Evolutionary conservation across 2,888 invertebrate genomes (phyloP), one percentile per base, ranked within the genome.

Genomic region (Helicoverpa assulta): DNA sequence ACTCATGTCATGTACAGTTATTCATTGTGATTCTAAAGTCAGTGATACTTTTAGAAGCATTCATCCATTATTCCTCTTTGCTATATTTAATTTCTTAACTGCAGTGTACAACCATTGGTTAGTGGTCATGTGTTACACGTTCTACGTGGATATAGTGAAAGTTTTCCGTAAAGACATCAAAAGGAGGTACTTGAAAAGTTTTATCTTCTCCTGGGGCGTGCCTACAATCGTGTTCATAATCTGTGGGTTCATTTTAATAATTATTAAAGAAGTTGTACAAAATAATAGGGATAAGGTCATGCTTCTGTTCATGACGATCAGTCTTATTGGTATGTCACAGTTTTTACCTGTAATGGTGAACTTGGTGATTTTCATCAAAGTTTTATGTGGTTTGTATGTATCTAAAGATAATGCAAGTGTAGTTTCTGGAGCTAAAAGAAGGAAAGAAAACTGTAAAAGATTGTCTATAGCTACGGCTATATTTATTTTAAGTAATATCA

Each of bases 131-230:
- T 74, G 74, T 43, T 65, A 29, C 18, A 21, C 50, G 12, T 56
- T 76, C n/a, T 76, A 76, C 12, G 14, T 60, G 1, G 67, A 70
- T 21, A 50, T 74, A 37, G 64, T 74, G 0, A 70, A 63, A 60
- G 71, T 74, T 21, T 71, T 77, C 4, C 7, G 21, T n/a, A 21
- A 0, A 18, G 64, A 61, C 12, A 26, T 61, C 0, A 53, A 70
- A 5, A 57, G 43, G 0, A 76, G 43, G 8, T 76, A 70, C 50
- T 33, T 70, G 5, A 76, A 60, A 29, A 54, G 71, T 14, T 43
- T 14, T n/a, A 10, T 74, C 0, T 76, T 61, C 40, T 64, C 77
- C 0, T 74, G 77, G 74, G 77, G 73, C 0, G 4, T 73, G 2
- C 77, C 77, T 43, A 8, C 50, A 12, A 0, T 21, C 0, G 5